Evolutionary conservation across 1,140 invertebrate species (phyloP), one percentile per base, ranked within the genome.

Genomic region (Halesus radiatus): DNA sequence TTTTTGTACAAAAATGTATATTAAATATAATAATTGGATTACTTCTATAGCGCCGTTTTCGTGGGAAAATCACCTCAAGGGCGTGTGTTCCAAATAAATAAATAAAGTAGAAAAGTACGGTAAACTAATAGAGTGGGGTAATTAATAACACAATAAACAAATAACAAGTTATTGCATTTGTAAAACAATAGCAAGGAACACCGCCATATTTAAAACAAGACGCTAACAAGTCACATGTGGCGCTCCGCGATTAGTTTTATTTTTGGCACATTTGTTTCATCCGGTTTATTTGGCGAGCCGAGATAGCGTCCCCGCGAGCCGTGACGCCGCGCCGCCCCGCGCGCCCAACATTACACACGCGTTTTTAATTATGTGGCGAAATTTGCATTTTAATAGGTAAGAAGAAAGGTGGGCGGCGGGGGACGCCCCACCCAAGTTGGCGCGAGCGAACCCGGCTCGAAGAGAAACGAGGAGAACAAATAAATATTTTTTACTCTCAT

Each of bases 371-470:
- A 83, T 83, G 82, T 83, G 82, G 82, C 77, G 73, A 81, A 83
- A 83, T 83, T 83, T 83, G 82, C 82, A 83, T 83, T 83, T 83
- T 81, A 83, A 83, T 83, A 83, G 82, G 82, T 81, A 81, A 81
- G 82, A 78, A 79, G 80, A 64, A 76, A 70, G 53, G 74, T 62
- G 54, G 80, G 76, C 58, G 79, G 70, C 37, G 76, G 74, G 81
- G 79, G 76, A 78, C 45, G 56, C 75, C 62, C 76, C 64, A 23
- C 78, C 76, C 64, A 64, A 62, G 75, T 77, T 78, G 53, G 62
- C 78, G 53, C 78, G 15, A n/a, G 20, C 76, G 16, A 53, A n/a
- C 29, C 37, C 62, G 53, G 56, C 76, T 78, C 62, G 76, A 10
- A 64, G 50, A 23, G 75, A 10, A 52, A 52, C 58, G 20, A 60